Percentiles rank a stretch among this genome's conserved stretches.
These are phyloP conservation scores for Drosophila nigricruria DNA, from an alignment of 2,888 invertebrate species.

Conservation along the genomic window DNA sequence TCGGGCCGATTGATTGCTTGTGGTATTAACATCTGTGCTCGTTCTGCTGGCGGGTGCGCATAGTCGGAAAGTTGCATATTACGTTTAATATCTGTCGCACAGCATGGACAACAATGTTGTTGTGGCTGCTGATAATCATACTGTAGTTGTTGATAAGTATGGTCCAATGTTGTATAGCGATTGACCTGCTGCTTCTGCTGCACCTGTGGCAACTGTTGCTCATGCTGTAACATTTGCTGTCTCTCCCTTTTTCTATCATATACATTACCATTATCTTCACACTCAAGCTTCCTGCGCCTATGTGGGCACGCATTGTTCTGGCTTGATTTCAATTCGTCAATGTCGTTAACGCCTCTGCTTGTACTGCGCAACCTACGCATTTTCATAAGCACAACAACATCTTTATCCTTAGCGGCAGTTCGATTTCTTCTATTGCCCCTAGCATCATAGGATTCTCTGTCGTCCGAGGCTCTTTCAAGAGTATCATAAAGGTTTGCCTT, in stretches of 20 bases:
- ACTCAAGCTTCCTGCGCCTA: no score
- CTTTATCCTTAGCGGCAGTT: neutral
- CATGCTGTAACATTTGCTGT: neutral
- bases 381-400: slow-evolving; percentile 1
- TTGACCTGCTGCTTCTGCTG: neutral
- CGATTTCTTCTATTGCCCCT: no score
- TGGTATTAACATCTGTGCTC: neutral
- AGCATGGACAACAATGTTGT: neutral
- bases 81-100: neutral
- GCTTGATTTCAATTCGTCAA: neutral
- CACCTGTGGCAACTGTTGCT: neutral
- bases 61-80: neutral
- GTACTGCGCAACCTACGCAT: neutral
- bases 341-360: neutral
- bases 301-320: neutral
- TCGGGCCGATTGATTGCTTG: no score
- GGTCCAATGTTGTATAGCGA: neutral
- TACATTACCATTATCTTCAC: neutral
- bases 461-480: neutral
- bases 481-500: neutral
- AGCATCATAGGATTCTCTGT: neutral
- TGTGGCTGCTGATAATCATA: neutral
- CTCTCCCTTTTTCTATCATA: neutral
- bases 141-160: neutral
- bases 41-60: neutral